Percentiles rank a stretch among this genome's conserved stretches.
Conservation (phyloP, 2,113 vertebrate species). For the Poeciliopsis turrubarensis region DNA sequence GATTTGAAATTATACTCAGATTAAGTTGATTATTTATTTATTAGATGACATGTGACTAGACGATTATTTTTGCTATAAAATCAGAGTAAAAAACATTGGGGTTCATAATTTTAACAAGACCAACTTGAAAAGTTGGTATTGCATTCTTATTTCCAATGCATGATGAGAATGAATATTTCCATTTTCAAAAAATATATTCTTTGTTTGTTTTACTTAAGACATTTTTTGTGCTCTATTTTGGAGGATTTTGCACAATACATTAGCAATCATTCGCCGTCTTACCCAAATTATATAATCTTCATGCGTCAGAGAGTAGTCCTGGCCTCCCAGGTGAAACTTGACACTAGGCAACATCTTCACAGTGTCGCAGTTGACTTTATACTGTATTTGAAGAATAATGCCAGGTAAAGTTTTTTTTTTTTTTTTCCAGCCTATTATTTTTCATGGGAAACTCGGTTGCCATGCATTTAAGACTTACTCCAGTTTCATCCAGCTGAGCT, state of each 20-base stretch:
- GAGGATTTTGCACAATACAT: background rate
- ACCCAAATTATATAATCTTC: constrained; percentile 90
- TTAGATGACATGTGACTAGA: too few species aligned
- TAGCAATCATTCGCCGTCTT: constrained; percentile 22
- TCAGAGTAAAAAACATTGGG: too few species aligned
- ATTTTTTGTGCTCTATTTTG: background rate
- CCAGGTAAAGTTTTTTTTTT: background rate
- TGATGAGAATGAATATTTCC: too few species aligned
- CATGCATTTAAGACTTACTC: constrained; percentile 77
- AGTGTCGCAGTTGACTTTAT: constrained; percentile 86
- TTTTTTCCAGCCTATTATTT: background rate
- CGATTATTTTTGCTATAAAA: too few species aligned
- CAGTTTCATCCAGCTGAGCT: constrained; percentile 84
- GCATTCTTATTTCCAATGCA: too few species aligned
- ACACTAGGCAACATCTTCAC: constrained; percentile 88
- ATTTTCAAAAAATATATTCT: too few species aligned
- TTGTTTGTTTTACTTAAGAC: background rate
- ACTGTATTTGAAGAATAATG: constrained; percentile 74
- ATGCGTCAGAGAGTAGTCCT: constrained; percentile 82
- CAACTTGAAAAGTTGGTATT: too few species aligned
- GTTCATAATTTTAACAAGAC: too few species aligned
- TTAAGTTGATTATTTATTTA: too few species aligned
- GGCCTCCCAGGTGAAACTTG: constrained; percentile 89
- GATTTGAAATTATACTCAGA: too few species aligned
- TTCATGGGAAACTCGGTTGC: constrained; percentile 21